Evolutionary conservation across 2,797 vertebrate species (phyloP).

Genomic region (Rhinogobio ventralis): DNA sequence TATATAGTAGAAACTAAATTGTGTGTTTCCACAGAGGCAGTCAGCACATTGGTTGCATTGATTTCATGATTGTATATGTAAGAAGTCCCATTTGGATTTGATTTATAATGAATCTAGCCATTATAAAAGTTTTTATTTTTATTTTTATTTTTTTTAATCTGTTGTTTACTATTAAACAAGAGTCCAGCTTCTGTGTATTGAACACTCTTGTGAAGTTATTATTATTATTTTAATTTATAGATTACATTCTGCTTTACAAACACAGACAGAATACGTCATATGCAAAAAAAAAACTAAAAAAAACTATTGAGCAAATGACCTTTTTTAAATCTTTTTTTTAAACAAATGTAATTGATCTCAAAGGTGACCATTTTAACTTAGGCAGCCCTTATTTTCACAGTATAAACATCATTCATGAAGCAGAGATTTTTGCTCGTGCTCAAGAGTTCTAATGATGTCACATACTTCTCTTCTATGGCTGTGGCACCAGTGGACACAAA

Average conservation of each 20-base stretch:
- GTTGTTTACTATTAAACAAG: not conserved
- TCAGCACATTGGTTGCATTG: not conserved
- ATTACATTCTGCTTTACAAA: not conserved
- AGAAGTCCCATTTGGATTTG: not conserved
- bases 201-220: not conserved
- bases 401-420: not conserved
- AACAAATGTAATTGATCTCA: not conserved
- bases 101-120: not conserved
- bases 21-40: not conserved
- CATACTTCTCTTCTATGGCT: not conserved
- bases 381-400: not conserved
- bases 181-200: not conserved
- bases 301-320: not conserved
- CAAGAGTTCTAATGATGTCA: not conserved
- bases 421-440: not conserved
- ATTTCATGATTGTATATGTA: constrained; percentile 4
- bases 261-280: not conserved
- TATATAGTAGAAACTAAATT: not conserved
- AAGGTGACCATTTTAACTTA: not conserved
- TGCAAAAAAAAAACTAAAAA: too few relatives aligned
- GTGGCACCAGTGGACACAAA: not conserved
- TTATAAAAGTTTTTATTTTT: not conserved
- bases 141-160: too few relatives aligned
- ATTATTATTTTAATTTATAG: not conserved
- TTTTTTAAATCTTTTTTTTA: not conserved